Percentiles rank a stretch among this genome's conserved stretches.
Conservation (phyloP, 2,888 invertebrate genomes). For the Cyaniris semiargus region DNA sequence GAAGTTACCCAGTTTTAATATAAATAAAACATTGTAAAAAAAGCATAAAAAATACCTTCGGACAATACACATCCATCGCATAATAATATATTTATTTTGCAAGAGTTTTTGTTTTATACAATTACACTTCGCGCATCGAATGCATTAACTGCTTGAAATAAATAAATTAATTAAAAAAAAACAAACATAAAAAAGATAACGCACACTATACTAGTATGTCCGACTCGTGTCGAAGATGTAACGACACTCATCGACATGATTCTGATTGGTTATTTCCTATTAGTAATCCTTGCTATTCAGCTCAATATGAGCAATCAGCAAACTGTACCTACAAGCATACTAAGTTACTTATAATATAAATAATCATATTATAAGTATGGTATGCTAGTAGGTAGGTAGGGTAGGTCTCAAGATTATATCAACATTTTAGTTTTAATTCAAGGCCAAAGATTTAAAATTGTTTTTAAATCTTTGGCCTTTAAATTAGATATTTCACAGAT, state of each 20-base stretch:
- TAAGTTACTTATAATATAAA: no score
- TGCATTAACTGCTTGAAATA: not conserved
- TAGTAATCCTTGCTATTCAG: slow-evolving; percentile 21
- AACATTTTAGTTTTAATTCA: no score
- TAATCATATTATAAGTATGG: not conserved
- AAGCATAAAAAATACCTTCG: slow-evolving; percentile 1
- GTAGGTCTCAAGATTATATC: not conserved
- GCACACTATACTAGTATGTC: not conserved
- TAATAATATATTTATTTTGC: not conserved
- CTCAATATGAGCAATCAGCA: not conserved
- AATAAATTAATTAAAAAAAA: not conserved
- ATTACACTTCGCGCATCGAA: not conserved
- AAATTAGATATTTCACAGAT: no score
- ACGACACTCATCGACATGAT: slow-evolving; percentile 25
- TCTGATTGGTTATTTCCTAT: slow-evolving; percentile 29
- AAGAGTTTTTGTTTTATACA: no score
- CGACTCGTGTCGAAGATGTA: not conserved
- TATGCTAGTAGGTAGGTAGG: not conserved
- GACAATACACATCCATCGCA: not conserved
- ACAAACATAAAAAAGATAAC: slow-evolving; percentile 9
- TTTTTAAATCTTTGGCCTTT: no score
- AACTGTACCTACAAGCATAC: not conserved
- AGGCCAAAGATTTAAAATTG: no score
- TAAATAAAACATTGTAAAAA: not conserved
- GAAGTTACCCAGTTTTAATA: not conserved